Evolutionary conservation across 2,888 invertebrate genomes (phyloP), one percentile per base, ranked within the genome.

Genomic region (Harmothoe impar): DNA sequence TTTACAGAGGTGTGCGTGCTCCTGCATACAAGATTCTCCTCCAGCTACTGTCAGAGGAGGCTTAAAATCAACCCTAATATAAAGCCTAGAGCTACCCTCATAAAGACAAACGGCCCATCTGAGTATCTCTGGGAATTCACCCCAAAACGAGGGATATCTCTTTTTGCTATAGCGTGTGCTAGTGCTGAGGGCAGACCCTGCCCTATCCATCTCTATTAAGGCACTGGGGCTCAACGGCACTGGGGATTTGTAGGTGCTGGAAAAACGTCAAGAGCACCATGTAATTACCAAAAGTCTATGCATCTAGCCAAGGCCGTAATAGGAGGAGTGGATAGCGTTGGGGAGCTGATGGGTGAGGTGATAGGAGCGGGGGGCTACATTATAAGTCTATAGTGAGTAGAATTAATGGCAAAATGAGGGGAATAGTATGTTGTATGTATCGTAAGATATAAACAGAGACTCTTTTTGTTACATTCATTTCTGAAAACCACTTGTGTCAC

Each of bases 161-260:
- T 72, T 72, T 72, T 25, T n/a, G 15, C 62, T 29, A n/a, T n/a
- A 15, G 62, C 62, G 3, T 25, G 25, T 72, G 72, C 29, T 72
- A 17, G 29, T 25, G 25, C 5, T 72, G 72, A 29, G 72, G 72
- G 29, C 72, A 72, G 72, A 29, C 12, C 62, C 31, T 3, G 1
- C n/a, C 20, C 72, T 3, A 72, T 72, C 72, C 3, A 29, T 72
- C 72, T 72, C 72, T 72, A 72, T 72, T 72, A 72, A 15, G 25
- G n/a, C 72, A 3, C 29, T 29, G 15, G 25, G 72, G 29, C 72
- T 7, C 72, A 62, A 3, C 3, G 62, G 15, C 29, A 72, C 72
- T 15, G 7, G 72, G 72, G 72, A n/a, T n/a, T n/a, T 68, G n/a
- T n/a, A 68, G 68, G 68, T 68, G 68, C n/a, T 68, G 68, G n/a